Conservation (phyloP, 2,888 invertebrate genomes). For the Macrophya alboannulata region DNA sequence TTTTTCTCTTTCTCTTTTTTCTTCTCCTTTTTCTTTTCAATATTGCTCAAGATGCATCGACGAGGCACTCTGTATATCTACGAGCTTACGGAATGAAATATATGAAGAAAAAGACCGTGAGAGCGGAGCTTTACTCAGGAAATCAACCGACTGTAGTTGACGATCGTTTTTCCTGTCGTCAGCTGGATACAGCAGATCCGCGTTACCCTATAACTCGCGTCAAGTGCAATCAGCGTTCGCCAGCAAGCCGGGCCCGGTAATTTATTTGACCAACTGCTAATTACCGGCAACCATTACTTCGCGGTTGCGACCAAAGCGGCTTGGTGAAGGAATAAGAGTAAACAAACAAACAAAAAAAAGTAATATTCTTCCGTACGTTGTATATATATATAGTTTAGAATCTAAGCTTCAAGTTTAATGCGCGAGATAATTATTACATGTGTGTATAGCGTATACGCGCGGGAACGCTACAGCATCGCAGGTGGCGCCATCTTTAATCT, state of each 20-base stretch:
- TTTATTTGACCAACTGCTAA: slow-evolving; percentile 46
- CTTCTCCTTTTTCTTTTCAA: too few species aligned
- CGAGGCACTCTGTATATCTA: background rate
- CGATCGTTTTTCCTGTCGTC: slow-evolving; percentile 43
- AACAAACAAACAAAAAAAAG: background rate
- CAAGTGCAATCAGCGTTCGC: slow-evolving; percentile 39
- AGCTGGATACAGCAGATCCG: slow-evolving; percentile 24
- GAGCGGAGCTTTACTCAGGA: background rate
- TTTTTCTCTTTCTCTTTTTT: background rate
- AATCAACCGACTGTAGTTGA: slow-evolving; percentile 30
- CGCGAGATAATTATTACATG: slow-evolving; percentile 36
- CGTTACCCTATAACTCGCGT: slow-evolving; percentile 33
- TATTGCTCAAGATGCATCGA: background rate
- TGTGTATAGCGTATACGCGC: slow-evolving; percentile 6
- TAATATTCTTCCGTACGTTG: slow-evolving; percentile 6
- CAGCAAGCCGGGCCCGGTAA: slow-evolving; percentile 13
- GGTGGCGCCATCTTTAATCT: slow-evolving; percentile 55
- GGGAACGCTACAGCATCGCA: slow-evolving; percentile 47
- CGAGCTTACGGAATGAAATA: background rate
- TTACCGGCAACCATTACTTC: slow-evolving; percentile 25
- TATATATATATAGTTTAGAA: background rate
- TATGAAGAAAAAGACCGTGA: slow-evolving; percentile 7
- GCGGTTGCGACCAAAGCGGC: background rate
- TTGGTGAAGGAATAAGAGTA: slow-evolving; percentile 1
- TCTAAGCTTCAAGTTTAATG: slow-evolving; percentile 21